Conservation (phyloP, 2,797 vertebrate genomes). For the Myotis planiceps region DNA sequence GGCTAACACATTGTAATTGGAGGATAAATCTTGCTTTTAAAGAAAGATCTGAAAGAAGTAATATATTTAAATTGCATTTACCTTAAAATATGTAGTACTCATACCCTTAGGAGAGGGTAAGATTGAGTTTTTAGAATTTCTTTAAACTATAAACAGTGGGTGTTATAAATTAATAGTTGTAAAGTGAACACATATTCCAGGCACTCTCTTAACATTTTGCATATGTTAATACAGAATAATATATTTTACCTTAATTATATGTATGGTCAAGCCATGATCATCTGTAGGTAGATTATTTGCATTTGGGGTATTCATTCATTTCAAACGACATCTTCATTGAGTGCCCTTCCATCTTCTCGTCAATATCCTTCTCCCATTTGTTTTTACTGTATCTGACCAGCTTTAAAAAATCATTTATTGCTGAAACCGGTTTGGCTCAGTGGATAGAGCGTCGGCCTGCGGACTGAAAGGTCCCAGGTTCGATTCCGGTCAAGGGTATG, state of each 20-base stretch:
- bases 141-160: neutral
- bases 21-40: constrained; percentile 3
- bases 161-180: constrained; percentile 21
- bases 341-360: neutral
- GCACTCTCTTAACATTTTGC: neutral
- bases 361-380: neutral
- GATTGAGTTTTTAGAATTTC: constrained; percentile 12
- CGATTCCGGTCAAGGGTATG: too few species aligned
- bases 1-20: neutral
- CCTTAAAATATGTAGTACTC: neutral
- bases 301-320: constrained; percentile 7
- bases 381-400: neutral
- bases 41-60: neutral
- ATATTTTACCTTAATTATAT: neutral
- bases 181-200: neutral
- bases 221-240: neutral
- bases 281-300: neutral
- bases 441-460: too few species aligned
- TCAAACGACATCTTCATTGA: neutral
- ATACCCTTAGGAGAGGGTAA: neutral
- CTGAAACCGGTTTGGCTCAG: too few species aligned
- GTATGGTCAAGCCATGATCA: neutral
- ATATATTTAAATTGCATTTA: neutral
- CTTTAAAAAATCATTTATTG: neutral
- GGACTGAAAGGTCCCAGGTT: too few species aligned